phyloP scores from a whole-genome alignment of 2,113 vertebrate genomes.

The Crotalus viridis region DNA sequence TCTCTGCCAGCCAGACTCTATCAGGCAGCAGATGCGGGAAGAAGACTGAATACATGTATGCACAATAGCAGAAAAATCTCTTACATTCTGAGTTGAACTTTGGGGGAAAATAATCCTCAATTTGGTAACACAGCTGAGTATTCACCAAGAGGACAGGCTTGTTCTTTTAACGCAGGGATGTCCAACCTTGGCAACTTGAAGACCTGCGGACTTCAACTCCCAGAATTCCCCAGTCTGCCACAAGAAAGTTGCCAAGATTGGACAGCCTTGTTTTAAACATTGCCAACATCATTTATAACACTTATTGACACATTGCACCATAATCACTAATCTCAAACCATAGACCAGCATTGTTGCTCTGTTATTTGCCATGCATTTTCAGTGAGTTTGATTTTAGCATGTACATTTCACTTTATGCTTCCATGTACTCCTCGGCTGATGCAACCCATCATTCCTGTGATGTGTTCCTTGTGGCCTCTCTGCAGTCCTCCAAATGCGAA shows the following conservation, averaged over 20 bases:
- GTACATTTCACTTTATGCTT: not conserved
- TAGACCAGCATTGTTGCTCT: not conserved
- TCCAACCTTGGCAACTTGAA: not conserved
- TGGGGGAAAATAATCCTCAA: not conserved
- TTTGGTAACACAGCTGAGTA: not conserved
- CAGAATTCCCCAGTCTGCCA: not conserved
- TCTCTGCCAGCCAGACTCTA: not conserved
- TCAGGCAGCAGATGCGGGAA: not conserved
- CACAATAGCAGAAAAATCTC: not conserved
- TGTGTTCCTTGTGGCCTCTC: not conserved
- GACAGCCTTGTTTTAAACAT: not conserved
- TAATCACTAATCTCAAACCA: not conserved
- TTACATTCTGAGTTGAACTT: not conserved
- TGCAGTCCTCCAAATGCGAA: constrained; percentile 26
- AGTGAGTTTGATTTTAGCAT: not conserved
- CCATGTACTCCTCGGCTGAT: not conserved
- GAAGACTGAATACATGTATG: not conserved
- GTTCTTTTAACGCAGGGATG: not conserved
- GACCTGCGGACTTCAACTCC: not conserved
- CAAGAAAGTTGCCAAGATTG: not conserved
- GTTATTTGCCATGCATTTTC: not conserved
- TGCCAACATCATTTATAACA: not conserved
- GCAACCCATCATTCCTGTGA: not conserved
- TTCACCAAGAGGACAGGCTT: not conserved
- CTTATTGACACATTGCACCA: not conserved